Evolutionary conservation across 2,113 vertebrate species (phyloP).

Genomic region (Phaetusa simplex): DNA sequence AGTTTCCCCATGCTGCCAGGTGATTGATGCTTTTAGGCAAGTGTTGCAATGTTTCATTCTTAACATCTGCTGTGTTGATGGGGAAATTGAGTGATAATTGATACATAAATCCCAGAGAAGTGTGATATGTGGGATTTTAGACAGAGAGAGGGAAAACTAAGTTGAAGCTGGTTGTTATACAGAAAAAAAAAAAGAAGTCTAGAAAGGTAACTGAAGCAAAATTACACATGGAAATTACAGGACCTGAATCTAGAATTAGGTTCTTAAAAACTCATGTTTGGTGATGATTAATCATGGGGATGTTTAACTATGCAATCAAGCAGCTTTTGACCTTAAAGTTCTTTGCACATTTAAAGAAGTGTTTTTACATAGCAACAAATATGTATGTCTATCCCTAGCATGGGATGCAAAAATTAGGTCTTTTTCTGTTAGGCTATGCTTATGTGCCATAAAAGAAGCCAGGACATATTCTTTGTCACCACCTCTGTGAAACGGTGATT

Average conservation of each 20-base stretch:
- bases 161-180: neutral
- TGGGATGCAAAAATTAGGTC: fast-evolving
- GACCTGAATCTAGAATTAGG: neutral
- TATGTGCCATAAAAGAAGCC: neutral
- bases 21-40: neutral
- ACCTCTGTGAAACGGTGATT: neutral
- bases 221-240: neutral
- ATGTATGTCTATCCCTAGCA: neutral
- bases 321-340: neutral
- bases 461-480: neutral
- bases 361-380: neutral
- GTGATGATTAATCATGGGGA: neutral
- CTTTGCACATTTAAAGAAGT: neutral
- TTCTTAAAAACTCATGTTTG: neutral
- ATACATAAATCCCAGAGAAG: neutral
- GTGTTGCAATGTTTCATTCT: neutral
- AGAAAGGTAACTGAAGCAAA: neutral
- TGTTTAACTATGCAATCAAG: neutral
- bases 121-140: neutral
- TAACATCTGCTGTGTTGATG: neutral
- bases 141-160: neutral
- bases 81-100: neutral
- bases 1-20: neutral
- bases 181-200: neutral
- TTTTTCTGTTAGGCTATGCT: neutral